These are phyloP conservation scores for Vanessa cardui DNA, from an alignment of 2,888 invertebrate species.

Conservation along the genomic window DNA sequence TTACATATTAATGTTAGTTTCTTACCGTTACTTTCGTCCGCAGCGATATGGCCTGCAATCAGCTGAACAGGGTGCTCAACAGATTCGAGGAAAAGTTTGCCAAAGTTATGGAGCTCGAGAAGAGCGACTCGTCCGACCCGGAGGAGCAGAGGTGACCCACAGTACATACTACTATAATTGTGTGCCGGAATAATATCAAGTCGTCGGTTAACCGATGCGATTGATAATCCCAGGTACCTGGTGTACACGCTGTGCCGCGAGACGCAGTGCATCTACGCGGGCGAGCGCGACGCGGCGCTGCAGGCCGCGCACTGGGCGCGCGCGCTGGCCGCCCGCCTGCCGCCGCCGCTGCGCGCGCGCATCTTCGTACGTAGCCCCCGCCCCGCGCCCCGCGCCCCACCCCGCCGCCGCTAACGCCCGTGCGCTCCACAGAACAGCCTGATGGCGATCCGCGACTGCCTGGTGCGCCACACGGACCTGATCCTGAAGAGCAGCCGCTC, in stretches of 20 bases:
- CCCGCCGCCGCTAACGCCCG: background rate
- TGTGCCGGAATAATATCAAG: too few relatives aligned
- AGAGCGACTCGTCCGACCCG: constrained; percentile 48
- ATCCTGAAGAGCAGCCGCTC: constrained; percentile 56
- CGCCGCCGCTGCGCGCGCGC: constrained; percentile 43
- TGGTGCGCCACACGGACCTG: constrained; percentile 57
- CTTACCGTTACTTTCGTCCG: background rate
- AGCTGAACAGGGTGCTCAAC: constrained; percentile 76
- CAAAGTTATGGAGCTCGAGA: constrained; percentile 70
- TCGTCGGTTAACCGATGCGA: too few relatives aligned
- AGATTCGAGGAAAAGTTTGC: constrained; percentile 85
- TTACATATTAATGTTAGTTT: background rate
- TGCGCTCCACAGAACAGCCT: constrained; percentile 55
- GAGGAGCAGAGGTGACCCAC: constrained; percentile 53
- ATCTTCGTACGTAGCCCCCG: constrained; percentile 38
- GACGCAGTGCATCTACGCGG: constrained; percentile 90
- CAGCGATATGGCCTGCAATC: constrained; percentile 74
- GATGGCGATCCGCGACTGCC: constrained; percentile 64
- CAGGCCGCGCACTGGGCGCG: constrained; percentile 93
- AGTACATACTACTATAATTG: too few relatives aligned
- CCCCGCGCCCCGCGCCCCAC: background rate
- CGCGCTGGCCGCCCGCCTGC: constrained; percentile 80
- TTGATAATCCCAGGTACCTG: constrained; percentile 49
- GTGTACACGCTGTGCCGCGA: constrained; percentile 86
- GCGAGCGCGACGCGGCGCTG: constrained; percentile 89